These are phyloP conservation scores for Lacerta agilis DNA, from an alignment of 2,797 vertebrate species.

Conservation along the genomic window DNA sequence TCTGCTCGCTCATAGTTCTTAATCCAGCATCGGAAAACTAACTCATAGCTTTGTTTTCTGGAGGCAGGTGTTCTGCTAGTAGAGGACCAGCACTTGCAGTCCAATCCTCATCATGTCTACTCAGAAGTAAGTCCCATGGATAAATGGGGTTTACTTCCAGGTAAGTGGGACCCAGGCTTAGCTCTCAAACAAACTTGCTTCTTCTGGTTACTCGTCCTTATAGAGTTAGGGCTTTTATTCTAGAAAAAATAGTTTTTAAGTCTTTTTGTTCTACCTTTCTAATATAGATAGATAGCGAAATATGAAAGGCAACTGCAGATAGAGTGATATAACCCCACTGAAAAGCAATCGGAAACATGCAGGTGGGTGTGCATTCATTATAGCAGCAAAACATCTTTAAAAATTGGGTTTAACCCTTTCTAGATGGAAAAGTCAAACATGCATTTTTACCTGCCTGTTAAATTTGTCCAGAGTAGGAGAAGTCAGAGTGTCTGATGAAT, in stretches of 20 bases:
- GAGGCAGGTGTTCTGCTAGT: background rate
- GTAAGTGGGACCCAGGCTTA: too few species aligned
- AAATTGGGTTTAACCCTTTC: background rate
- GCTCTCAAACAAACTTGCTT: too few species aligned
- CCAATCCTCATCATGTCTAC: too few species aligned
- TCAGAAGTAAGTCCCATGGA: too few species aligned
- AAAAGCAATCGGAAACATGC: fast-evolving
- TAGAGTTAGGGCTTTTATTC: background rate
- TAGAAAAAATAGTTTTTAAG: background rate
- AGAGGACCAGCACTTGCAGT: background rate
- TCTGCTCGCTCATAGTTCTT: background rate
- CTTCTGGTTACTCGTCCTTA: background rate
- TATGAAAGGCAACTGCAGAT: background rate
- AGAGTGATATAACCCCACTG: background rate
- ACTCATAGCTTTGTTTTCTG: too few species aligned
- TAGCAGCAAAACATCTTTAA: background rate
- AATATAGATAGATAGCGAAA: background rate
- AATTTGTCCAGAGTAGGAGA: background rate
- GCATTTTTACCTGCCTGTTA: background rate
- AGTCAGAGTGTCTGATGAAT: background rate
- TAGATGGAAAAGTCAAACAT: background rate
- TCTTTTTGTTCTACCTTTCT: background rate
- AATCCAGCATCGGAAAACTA: background rate
- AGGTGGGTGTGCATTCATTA: background rate
- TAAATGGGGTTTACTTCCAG: too few species aligned